Conservation (phyloP, 2,888 invertebrate species). For the Galerucella calmariensis region DNA sequence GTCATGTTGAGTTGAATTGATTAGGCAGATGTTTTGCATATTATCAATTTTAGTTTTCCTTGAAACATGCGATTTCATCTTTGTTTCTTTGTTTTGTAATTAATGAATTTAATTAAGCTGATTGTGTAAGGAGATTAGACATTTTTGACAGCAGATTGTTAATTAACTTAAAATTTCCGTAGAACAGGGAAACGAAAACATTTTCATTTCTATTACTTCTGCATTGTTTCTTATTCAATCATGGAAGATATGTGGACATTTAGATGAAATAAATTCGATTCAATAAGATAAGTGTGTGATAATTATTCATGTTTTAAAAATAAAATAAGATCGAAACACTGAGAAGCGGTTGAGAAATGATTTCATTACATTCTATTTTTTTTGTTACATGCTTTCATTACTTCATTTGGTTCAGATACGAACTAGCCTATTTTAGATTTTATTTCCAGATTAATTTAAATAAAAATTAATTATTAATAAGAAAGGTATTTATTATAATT, state of each 20-base stretch:
- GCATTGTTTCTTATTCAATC: too few species aligned
- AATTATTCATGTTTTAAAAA: conserved; percentile 24
- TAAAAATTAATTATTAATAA: too few species aligned
- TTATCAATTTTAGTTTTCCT: conserved; percentile 9
- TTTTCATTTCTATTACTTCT: too few species aligned
- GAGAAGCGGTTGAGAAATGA: conserved; percentile 20
- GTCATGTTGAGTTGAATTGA: conserved; percentile 7
- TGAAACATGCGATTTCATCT: conserved; percentile 1
- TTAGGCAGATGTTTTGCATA: conserved; percentile 9
- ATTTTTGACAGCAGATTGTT: neutral
- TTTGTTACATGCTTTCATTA: conserved; percentile 11
- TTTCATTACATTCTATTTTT: conserved; percentile 25
- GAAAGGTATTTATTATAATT: too few species aligned
- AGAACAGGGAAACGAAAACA: too few species aligned
- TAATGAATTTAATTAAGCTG: neutral
- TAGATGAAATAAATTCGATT: neutral
- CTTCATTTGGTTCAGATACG: neutral
- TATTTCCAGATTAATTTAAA: too few species aligned
- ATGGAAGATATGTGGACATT: neutral
- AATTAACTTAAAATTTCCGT: too few species aligned
- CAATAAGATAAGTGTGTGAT: conserved; percentile 16
- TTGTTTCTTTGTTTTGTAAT: neutral
- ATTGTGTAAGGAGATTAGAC: neutral
- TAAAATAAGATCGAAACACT: neutral
- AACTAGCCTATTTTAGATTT: neutral